A percentile compares a stretch with the other conserved stretches of the same genome.
Conservation (phyloP, 2,113 vertebrate genomes). For the Microcebus lehilahytsara region DNA sequence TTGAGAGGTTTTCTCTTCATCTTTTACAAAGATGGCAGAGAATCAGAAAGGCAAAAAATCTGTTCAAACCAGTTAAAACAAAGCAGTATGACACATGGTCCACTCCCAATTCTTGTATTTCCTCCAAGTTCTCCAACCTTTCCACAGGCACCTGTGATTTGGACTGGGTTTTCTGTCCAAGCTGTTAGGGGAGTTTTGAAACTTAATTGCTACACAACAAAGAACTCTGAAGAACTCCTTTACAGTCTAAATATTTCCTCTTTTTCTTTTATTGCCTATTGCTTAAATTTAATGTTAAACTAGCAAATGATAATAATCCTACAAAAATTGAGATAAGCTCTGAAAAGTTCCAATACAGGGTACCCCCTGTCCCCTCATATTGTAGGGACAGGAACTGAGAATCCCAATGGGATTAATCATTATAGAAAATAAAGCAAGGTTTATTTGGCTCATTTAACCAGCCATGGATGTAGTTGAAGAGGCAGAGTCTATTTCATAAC, state of each 20-base stretch:
- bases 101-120: not conserved
- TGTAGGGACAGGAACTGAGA: not conserved
- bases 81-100: too few relatives aligned
- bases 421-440: not conserved
- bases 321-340: not conserved
- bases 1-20: not conserved
- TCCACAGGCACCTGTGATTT: not conserved
- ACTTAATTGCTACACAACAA: not conserved
- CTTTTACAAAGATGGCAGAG: conserved; percentile 8
- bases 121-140: not conserved
- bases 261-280: not conserved
- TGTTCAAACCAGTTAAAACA: not conserved
- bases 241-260: not conserved
- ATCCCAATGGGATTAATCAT: not conserved
- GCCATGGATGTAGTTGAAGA: not conserved
- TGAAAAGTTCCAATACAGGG: not conserved
- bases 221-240: not conserved
- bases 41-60: not conserved
- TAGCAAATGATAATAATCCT: not conserved
- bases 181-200: not conserved
- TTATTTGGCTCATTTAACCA: not conserved
- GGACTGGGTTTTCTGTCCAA: not conserved
- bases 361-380: not conserved
- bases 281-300: conserved; percentile 16
- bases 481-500: not conserved